Conservation (phyloP, 2,888 invertebrate species). For the Cactoblastis cactorum region DNA sequence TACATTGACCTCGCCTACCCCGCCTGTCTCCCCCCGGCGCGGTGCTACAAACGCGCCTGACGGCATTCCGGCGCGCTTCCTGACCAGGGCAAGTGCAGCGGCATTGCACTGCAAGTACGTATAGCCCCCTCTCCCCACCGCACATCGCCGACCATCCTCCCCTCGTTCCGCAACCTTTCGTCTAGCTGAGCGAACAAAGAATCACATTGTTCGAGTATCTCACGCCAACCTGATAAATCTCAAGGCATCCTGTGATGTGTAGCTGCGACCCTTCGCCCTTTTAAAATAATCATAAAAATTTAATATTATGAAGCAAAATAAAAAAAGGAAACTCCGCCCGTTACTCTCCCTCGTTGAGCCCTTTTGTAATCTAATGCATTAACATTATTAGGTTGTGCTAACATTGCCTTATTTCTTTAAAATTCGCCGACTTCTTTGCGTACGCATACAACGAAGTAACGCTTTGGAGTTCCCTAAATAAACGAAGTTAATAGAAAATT, state of each 20-base stretch:
- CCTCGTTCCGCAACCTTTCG: slow-evolving; percentile 28
- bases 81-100: slow-evolving; percentile 77
- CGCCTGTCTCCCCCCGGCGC: slow-evolving; percentile 41
- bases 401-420: slow-evolving; percentile 55
- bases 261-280: slow-evolving; percentile 43
- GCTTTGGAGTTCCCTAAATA: slow-evolving; percentile 7
- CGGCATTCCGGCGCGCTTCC: slow-evolving; percentile 79
- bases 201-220: slow-evolving; percentile 21
- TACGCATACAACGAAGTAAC: slow-evolving; percentile 11
- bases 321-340: slow-evolving; percentile 46
- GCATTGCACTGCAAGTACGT: slow-evolving; percentile 71
- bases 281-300: slow-evolving; percentile 63
- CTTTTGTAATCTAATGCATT: slow-evolving; percentile 71
- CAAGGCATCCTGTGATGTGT: slow-evolving; percentile 46
- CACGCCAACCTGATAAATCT: slow-evolving; percentile 42
- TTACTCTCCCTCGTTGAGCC: slow-evolving; percentile 41
- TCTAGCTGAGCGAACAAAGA: slow-evolving; percentile 35
- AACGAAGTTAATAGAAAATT: slow-evolving; percentile 11
- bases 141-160: slow-evolving; percentile 26
- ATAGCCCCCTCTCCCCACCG: slow-evolving; percentile 33
- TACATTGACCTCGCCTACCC: slow-evolving; percentile 62
- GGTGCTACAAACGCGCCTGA: slow-evolving; percentile 71
- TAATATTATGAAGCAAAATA: slow-evolving; percentile 60
- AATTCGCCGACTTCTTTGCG: slow-evolving; percentile 43
- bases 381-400: slow-evolving; percentile 64